phyloP scores from a whole-genome alignment of 2,113 vertebrate genomes.

The Cichladusa arquata region DNA sequence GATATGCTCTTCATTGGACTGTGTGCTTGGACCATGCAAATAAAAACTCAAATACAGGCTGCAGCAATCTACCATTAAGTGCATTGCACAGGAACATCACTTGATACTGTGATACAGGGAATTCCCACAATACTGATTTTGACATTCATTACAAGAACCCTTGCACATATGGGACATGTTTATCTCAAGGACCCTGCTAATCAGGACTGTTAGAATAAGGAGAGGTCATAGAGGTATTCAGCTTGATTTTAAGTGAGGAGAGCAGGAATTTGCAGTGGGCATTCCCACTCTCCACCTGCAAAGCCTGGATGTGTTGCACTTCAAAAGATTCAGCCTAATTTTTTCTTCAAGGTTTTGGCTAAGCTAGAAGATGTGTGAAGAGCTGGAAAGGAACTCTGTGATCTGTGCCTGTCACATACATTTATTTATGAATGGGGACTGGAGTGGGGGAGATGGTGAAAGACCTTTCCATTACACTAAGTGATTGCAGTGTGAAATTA shows the following conservation, averaged over 20 bases:
- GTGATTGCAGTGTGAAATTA: slow-evolving; percentile 10
- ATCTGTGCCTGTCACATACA: background rate
- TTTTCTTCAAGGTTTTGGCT: background rate
- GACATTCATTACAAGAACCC: background rate
- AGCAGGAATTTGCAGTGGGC: background rate
- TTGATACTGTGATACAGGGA: background rate
- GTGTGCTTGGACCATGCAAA: background rate
- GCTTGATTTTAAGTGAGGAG: background rate
- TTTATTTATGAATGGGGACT: slow-evolving; percentile 40
- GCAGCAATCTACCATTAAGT: background rate
- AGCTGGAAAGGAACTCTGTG: background rate
- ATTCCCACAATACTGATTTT: background rate
- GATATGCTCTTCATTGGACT: background rate
- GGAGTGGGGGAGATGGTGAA: background rate
- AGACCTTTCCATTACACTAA: background rate
- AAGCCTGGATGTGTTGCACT: background rate
- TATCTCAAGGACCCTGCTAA: background rate
- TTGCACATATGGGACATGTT: background rate
- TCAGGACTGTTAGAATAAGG: background rate
- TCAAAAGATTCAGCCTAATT: background rate
- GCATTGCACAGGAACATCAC: background rate
- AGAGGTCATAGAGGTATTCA: background rate
- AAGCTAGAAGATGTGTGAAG: background rate
- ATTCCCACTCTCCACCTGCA: background rate
- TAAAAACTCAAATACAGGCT: background rate